Evolutionary conservation across 2,113 vertebrate species (phyloP).

Genomic region (Dunckerocampus dactyliophorus): DNA sequence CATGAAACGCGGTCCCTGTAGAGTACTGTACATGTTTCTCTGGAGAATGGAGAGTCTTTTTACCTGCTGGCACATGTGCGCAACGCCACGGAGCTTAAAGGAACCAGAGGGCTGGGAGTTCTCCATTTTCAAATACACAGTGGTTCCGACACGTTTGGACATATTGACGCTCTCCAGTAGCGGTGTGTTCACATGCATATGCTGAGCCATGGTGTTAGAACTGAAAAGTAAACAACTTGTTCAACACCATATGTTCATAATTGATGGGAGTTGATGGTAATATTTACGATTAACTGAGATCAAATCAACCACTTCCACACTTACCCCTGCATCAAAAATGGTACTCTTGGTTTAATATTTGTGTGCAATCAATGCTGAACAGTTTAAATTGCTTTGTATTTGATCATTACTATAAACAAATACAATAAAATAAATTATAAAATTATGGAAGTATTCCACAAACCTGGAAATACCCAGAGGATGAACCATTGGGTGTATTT

Average conservation of each 20-base stretch:
- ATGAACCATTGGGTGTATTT: too few relatives aligned
- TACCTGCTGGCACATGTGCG: constrained; percentile 87
- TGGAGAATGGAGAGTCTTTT: not conserved
- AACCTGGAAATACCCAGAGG: too few relatives aligned
- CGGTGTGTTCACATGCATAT: constrained; percentile 77
- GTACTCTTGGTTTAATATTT: too few relatives aligned
- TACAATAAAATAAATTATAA: too few relatives aligned
- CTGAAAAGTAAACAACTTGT: not conserved
- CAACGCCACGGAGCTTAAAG: constrained; percentile 94
- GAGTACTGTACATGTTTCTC: too few relatives aligned
- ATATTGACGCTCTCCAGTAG: constrained; percentile 81
- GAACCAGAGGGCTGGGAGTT: constrained; percentile 86
- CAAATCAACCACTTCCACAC: too few relatives aligned
- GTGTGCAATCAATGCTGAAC: too few relatives aligned
- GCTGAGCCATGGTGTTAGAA: constrained; percentile 40
- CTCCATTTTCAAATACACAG: constrained; percentile 87
- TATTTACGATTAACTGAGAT: not conserved
- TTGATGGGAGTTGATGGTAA: not conserved
- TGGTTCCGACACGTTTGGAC: constrained; percentile 70
- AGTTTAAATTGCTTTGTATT: too few relatives aligned
- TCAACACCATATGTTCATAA: not conserved
- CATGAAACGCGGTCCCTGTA: not conserved
- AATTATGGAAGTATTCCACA: too few relatives aligned
- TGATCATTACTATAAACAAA: too few relatives aligned
- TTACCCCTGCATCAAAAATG: too few relatives aligned